A percentile compares a stretch with the other conserved stretches of the same genome.
Evolutionary conservation across 1,140 invertebrate genomes (phyloP).

Genomic region (Cyphomyrmex costatus): DNA sequence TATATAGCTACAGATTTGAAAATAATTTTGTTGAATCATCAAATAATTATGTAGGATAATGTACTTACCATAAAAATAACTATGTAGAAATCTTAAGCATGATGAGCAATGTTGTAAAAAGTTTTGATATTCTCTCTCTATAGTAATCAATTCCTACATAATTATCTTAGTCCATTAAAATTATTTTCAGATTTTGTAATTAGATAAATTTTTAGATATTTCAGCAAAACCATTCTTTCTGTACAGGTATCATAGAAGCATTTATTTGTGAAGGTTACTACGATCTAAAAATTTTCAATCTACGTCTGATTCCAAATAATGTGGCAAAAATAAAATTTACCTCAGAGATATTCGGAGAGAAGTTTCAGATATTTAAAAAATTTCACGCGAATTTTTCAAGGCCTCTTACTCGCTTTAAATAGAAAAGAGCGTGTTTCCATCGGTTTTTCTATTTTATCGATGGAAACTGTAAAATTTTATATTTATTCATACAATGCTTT

Average conservation of each 20-base stretch:
- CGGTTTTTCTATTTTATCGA: not conserved
- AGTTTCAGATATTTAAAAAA: not conserved
- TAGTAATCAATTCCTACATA: too few relatives aligned
- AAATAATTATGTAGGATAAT: too few relatives aligned
- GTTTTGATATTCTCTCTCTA: too few relatives aligned
- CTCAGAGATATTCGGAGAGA: not conserved
- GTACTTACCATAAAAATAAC: too few relatives aligned
- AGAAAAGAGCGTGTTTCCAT: not conserved
- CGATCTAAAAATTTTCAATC: not conserved
- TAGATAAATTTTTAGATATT: too few relatives aligned
- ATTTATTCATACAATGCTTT: not conserved
- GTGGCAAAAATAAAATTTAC: not conserved
- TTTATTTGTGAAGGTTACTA: slow-evolving; percentile 5
- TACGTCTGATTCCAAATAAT: not conserved
- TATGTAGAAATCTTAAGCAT: too few relatives aligned
- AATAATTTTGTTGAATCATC: too few relatives aligned
- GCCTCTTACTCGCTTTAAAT: not conserved
- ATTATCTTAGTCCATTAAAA: too few relatives aligned
- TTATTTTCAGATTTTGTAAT: too few relatives aligned
- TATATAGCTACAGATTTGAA: too few relatives aligned
- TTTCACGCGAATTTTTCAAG: not conserved
- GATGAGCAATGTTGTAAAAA: too few relatives aligned
- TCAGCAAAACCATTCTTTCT: not conserved
- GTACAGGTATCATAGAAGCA: not conserved
- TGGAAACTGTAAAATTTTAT: not conserved